These are phyloP conservation scores for Rhynchonycteris naso DNA, from an alignment of 2,797 vertebrate species.

Conservation along the genomic window DNA sequence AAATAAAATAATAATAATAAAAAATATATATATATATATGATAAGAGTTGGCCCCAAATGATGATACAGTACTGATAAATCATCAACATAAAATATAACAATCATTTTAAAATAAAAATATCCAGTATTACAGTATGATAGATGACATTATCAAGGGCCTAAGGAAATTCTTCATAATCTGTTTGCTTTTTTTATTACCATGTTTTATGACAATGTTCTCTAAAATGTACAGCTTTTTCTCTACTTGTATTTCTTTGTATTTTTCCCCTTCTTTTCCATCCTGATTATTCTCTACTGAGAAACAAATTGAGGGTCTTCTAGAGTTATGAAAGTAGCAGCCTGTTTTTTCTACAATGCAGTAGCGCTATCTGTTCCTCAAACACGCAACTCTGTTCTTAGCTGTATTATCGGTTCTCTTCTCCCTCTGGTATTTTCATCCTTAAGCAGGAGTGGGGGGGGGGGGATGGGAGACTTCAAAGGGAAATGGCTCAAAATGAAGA, in stretches of 20 bases:
- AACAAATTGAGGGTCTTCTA: background rate
- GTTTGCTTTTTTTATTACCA: background rate
- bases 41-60: background rate
- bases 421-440: slow-evolving; percentile 34
- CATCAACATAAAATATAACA: background rate
- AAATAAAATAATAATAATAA: too few relatives aligned
- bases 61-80: background rate
- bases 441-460: background rate
- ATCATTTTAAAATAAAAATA: background rate
- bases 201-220: background rate
- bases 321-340: background rate
- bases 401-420: background rate
- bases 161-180: background rate
- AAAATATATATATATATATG: background rate
- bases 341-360: background rate
- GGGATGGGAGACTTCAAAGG: background rate
- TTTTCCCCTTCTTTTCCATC: background rate
- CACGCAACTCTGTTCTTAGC: background rate
- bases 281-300: background rate
- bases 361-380: background rate
- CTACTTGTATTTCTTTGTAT: background rate
- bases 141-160: background rate
- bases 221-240: background rate
- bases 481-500: slow-evolving; percentile 13
- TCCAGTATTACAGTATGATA: background rate